Evolutionary conservation across 2,113 vertebrate genomes (phyloP), one percentile per base, ranked within the genome.

Genomic region (Campylomormyrus tamandua): DNA sequence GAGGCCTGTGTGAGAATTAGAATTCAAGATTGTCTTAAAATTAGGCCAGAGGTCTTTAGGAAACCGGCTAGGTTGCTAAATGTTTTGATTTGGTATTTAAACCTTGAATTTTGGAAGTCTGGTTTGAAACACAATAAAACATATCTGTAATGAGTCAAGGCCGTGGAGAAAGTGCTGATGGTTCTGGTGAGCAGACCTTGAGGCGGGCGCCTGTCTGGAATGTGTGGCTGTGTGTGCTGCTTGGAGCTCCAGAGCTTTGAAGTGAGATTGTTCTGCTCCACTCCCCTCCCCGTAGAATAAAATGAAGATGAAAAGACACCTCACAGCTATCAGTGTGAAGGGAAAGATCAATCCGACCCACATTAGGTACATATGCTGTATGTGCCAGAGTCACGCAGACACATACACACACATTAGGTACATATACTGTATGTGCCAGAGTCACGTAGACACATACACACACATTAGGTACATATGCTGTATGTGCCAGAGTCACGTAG

Each of bases 321-420:
- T 86, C 45, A 86, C n/a, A 66, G 89, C 80, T 90, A 56, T 83
- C 56, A 66, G 13, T 56, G 70, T 86, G 42, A 86, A 90, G 53
- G 74, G 4, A 42, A 62, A 45, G 83, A 90, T 90, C 83, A 87
- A 49, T 66, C 52, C 21, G n/a, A 80, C 77, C 83, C 89, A 85
- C 46, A 50, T 39, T 35, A 86, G 88, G 50, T 70, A 87, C 83
- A 53, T 39, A 66, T 27, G 13, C 62, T 66, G 62, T 27, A 66
- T 11, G 62, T 66, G 24, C n/a, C 62, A 70, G n/a, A 31, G 3
- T 70, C 62, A 70, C 2, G 9, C 1, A 70, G 1, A 66, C n/a
- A 66, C 8, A 62, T 7, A 62, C 39, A 42, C 45, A 56, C 10
- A 87, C 11, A 89, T 17, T 21, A 53, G 17, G 52, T 53, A 52